Conservation (phyloP, 2,797 vertebrate genomes). For the Notolepis coatsorum region DNA sequence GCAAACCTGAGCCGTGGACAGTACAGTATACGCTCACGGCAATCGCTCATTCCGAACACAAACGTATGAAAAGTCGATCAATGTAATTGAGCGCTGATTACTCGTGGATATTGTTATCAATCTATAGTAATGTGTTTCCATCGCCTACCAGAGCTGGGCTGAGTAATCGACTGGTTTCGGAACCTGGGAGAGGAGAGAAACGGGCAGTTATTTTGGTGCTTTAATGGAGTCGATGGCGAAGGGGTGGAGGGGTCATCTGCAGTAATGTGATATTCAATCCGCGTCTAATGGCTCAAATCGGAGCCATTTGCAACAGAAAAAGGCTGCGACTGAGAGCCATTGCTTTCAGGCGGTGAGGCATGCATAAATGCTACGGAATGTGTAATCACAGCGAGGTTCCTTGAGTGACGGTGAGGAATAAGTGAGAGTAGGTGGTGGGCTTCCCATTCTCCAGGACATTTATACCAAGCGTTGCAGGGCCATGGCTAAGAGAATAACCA, state of each 20-base stretch:
- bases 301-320: conserved; percentile 34
- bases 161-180: conserved; percentile 97
- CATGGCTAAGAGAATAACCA: no score
- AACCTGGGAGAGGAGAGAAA: conserved; percentile 76
- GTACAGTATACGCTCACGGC: conserved; percentile 35
- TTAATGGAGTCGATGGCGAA: conserved; percentile 51
- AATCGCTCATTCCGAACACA: conserved; percentile 47
- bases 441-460: no score
- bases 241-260: conserved; percentile 46
- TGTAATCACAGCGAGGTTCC: conserved; percentile 54
- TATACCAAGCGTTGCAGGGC: no score
- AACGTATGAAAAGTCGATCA: conserved; percentile 35
- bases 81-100: conserved; percentile 26
- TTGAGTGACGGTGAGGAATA: conserved; percentile 28
- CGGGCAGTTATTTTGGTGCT: conserved; percentile 56
- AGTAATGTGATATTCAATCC: conserved; percentile 64
- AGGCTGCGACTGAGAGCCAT: conserved; percentile 41
- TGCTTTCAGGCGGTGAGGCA: conserved; percentile 45
- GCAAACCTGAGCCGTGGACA: conserved; percentile 87
- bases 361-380: conserved; percentile 57
- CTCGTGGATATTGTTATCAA: conserved; percentile 32
- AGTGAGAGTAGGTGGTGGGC: no score
- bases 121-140: conserved; percentile 37
- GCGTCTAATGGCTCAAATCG: conserved; percentile 58
- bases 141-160: conserved; percentile 91